A percentile compares a stretch with the other conserved stretches of the same genome.
Conservation (phyloP, 2,888 invertebrate genomes). For the Spatulosminthurus flaviceps region DNA sequence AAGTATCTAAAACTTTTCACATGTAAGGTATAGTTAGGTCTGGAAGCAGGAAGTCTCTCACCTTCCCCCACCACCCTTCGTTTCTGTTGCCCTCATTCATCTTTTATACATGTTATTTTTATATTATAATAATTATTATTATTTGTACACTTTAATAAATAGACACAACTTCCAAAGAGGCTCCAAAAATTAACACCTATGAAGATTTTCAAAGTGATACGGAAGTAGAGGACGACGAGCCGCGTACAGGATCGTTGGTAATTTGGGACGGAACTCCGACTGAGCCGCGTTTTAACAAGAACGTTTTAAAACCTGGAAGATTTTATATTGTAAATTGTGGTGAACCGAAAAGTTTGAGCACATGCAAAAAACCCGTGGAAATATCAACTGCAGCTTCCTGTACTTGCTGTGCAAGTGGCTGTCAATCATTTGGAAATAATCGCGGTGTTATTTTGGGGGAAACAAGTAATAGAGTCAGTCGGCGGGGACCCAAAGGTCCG, state of each 20-base stretch:
- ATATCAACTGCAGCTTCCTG: background rate
- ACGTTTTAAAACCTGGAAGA: conserved; percentile 22
- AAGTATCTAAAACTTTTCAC: too few relatives aligned
- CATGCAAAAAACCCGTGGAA: conserved; percentile 20
- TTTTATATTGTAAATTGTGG: conserved; percentile 49
- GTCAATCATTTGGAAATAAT: background rate
- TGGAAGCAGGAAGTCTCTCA: too few relatives aligned
- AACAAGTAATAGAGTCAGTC: conserved; percentile 39
- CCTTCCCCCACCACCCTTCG: too few relatives aligned
- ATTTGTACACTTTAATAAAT: too few relatives aligned
- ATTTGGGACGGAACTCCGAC: conserved; percentile 40
- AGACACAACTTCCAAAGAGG: background rate
- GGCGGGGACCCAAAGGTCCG: conserved; percentile 43
- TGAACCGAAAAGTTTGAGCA: conserved; percentile 26
- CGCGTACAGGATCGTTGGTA: conserved; percentile 25
- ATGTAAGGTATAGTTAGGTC: too few relatives aligned
- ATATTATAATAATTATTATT: too few relatives aligned
- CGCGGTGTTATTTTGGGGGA: conserved; percentile 15
- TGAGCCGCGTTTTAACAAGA: conserved; percentile 39
- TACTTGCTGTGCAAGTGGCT: conserved; percentile 36
- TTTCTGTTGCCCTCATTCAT: too few relatives aligned
- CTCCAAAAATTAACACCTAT: background rate
- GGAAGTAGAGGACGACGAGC: conserved; percentile 13
- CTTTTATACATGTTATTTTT: too few relatives aligned
- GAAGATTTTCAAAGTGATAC: background rate